Evolutionary conservation across 92 coral and sea anemone species (phyloP), one percentile per base, ranked within the genome.

Genomic region (Porites divaricata): DNA sequence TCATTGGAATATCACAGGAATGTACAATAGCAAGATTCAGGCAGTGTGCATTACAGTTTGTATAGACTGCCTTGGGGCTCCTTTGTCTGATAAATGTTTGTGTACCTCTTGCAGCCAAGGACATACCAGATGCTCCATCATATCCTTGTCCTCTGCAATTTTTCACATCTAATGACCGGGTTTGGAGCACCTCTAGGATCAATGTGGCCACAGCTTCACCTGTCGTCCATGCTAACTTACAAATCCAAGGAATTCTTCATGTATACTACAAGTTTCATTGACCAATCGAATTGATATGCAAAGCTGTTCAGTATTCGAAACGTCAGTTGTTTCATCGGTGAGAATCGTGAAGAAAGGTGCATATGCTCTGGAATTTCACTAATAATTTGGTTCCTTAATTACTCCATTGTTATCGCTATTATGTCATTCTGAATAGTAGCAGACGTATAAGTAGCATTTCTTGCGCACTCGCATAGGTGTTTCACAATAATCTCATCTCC

Each of bases 201-300:
- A 7, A 53, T 14, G 58, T 53, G 11, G 58, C 58, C 58, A 53
- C 80, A 53, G 89, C 79, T 71, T 69, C 85, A 77, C 89, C 80
- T 67, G 89, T 78, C 56, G 73, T 88, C 56, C 83, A 62, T 80
- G 52, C 83, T 41, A 70, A 74, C 17, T 21, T 71, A 74, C 71
- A 56, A 88, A 81, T 51, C 88, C 91, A 51, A 88, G 76, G 81
- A 88, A 74, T 67, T 81, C 78, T 74, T 88, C 91, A 77, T 83
- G 88, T 48, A 89, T 84, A 11, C 20, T 26, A 50, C 91, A 63
- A n/a, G 71, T 67, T 3, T 81, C 54, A 82, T 88, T 80, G 51
- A 88, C 56, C 76, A 87, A 28, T 35, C 6, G 45, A 35, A 35
- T 35, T 35, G 45, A 35, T 35, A 4, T 35, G 45, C 6, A 35